Evolutionary conservation across 2,797 vertebrate species (phyloP).

Genomic region (Gymnocypris eckloni): DNA sequence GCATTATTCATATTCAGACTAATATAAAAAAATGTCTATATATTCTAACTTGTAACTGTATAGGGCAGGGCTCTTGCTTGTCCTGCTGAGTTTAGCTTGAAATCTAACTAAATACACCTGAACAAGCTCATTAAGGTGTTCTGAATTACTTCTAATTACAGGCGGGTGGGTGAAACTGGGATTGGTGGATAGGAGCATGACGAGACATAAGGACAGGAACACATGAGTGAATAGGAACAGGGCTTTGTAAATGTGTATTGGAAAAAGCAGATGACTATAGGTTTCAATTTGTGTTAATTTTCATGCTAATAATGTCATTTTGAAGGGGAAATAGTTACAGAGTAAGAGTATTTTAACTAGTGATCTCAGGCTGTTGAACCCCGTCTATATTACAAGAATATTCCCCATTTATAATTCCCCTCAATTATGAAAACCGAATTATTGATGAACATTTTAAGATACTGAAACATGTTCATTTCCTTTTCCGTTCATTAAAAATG

Average conservation of each 20-base stretch:
- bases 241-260: not conserved
- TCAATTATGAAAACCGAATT: conserved; percentile 14
- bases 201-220: not conserved
- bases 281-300: conserved; percentile 2
- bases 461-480: not conserved
- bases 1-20: conserved; percentile 5
- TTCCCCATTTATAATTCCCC: not conserved
- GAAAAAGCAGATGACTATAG: not conserved
- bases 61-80: not conserved
- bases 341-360: not conserved
- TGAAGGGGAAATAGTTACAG: not conserved
- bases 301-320: not conserved
- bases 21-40: not conserved
- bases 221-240: not conserved
- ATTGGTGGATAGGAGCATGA: not conserved
- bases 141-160: not conserved
- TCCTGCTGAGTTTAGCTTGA: not conserved
- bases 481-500: conserved; percentile 7
- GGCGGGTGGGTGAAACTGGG: not conserved
- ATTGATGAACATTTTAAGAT: conserved; percentile 2
- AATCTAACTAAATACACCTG: not conserved
- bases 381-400: not conserved
- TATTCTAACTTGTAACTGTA: not conserved
- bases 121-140: not conserved
- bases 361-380: not conserved